Evolutionary conservation across 2,113 vertebrate species (phyloP).

Genomic region (Cynocephalus volans): DNA sequence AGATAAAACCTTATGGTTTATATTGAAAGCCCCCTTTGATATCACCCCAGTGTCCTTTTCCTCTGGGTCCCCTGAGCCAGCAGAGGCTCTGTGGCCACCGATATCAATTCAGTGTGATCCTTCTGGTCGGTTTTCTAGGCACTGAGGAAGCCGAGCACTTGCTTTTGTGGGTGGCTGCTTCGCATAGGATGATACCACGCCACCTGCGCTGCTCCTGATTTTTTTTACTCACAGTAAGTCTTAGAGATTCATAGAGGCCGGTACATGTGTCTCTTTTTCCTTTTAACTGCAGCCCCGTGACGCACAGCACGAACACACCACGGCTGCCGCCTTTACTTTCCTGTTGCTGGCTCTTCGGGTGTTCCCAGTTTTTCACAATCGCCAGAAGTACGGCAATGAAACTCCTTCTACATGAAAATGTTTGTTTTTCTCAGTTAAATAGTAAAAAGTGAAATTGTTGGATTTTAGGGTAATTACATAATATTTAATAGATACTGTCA

Average conservation of each 20-base stretch:
- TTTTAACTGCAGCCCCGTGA: background rate
- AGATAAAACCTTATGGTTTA: background rate
- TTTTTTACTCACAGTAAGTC: background rate
- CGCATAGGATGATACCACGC: rapidly evolving
- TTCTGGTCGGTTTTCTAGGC: background rate
- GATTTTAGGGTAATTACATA: background rate
- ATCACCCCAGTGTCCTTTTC: too few species aligned
- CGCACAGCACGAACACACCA: background rate
- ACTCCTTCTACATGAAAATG: background rate
- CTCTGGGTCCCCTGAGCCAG: background rate
- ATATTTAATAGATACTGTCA: background rate
- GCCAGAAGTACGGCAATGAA: background rate
- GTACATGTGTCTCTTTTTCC: background rate
- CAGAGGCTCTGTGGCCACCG: background rate
- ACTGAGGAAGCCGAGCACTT: background rate
- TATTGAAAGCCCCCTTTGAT: too few species aligned
- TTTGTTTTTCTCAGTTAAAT: background rate
- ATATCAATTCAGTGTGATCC: too few species aligned
- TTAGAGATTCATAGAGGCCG: too few species aligned
- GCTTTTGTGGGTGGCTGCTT: too few species aligned
- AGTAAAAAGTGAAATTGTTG: background rate
- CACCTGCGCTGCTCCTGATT: background rate
- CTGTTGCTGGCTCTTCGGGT: background rate
- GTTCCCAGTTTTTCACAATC: background rate
- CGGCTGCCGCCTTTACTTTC: background rate